Conservation (phyloP, 1,140 invertebrate genomes). For the Pseudobourletiella spinata region DNA sequence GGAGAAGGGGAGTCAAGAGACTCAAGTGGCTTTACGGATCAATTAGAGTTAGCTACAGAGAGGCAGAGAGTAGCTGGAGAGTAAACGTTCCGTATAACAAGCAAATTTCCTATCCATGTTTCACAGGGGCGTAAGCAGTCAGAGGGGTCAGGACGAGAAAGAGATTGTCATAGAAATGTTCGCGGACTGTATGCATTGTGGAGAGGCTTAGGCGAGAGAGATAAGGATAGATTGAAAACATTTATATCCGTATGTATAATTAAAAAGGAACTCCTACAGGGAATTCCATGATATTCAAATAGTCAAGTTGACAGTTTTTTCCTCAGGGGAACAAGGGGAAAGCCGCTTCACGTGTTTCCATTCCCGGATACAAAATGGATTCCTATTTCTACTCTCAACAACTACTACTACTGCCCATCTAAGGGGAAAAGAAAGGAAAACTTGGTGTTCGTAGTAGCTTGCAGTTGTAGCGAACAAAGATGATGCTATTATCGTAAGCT, state of each 20-base stretch:
- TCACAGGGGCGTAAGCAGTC: neutral
- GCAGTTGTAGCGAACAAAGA: too few species aligned
- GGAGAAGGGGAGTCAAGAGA: neutral
- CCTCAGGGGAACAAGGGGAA: constrained; percentile 20
- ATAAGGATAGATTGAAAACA: constrained; percentile 27
- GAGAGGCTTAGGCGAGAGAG: too few species aligned
- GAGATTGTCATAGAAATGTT: neutral
- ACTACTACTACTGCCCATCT: neutral
- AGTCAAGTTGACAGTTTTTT: constrained; percentile 34
- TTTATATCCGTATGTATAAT: constrained; percentile 29
- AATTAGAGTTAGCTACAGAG: constrained; percentile 7
- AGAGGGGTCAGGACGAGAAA: neutral
- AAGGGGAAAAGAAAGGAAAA: neutral
- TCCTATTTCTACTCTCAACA: neutral
- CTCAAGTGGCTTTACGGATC: constrained; percentile 16
- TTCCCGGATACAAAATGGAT: constrained; percentile 18
- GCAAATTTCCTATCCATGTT: neutral
- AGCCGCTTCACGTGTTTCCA: constrained; percentile 24
- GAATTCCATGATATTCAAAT: constrained; percentile 33
- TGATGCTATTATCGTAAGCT: too few species aligned
- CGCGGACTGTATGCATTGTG: too few species aligned
- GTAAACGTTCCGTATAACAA: constrained; percentile 5
- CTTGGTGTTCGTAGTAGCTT: neutral
- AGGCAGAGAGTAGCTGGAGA: neutral
- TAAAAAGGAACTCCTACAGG: constrained; percentile 28